Evolutionary conservation across 2,888 invertebrate species (phyloP).

Genomic region (Luperina nickerlii): DNA sequence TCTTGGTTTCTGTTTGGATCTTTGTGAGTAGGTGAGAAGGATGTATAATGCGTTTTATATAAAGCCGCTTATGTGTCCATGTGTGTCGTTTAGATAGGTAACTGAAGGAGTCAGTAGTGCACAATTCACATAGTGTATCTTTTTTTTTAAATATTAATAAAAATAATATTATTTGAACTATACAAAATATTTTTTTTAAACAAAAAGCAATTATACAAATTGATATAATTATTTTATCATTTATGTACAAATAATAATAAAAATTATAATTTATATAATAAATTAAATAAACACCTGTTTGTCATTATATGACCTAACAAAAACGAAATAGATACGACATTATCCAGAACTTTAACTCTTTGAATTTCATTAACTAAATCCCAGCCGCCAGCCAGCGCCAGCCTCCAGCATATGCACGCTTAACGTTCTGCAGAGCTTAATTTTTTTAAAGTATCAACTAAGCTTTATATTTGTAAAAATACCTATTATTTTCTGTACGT

Average conservation of each 20-base stretch:
- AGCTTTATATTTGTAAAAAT: not conserved
- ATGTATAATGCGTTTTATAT: not conserved
- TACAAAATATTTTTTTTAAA: too few relatives aligned
- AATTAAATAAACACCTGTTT: not conserved
- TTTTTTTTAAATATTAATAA: too few relatives aligned
- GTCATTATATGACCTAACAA: not conserved
- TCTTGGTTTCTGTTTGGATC: constrained; percentile 3
- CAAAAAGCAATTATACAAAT: too few relatives aligned
- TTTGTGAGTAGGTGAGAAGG: not conserved
- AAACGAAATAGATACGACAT: too few relatives aligned
- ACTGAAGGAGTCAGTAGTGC: not conserved
- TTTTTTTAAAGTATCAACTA: not conserved
- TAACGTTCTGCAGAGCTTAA: not conserved
- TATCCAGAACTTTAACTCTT: not conserved
- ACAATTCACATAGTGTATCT: too few relatives aligned
- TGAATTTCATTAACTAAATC: too few relatives aligned
- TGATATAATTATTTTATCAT: too few relatives aligned
- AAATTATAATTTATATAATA: too few relatives aligned
- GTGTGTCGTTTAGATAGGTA: not conserved
- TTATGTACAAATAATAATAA: too few relatives aligned
- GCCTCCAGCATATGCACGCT: not conserved
- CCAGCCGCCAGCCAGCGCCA: too few relatives aligned
- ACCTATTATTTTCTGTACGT: not conserved
- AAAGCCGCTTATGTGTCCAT: not conserved
- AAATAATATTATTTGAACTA: too few relatives aligned